Evolutionary conservation across 2,888 invertebrate genomes (phyloP).

Genomic region (Ectemnius cavifrons): DNA sequence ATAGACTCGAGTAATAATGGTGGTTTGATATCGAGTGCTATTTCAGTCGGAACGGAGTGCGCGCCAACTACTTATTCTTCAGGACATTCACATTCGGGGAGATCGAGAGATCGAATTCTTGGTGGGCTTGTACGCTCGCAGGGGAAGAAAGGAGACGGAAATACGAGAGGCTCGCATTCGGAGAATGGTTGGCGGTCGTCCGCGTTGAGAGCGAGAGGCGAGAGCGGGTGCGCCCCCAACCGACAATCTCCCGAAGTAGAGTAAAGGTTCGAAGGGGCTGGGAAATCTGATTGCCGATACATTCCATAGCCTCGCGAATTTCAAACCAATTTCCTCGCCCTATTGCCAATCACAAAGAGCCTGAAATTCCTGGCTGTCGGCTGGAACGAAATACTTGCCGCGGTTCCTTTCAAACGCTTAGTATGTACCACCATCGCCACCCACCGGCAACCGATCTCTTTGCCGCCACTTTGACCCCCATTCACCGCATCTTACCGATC

Average conservation of each 20-base stretch:
- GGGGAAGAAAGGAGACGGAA: constrained; percentile 39
- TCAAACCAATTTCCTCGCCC: constrained; percentile 73
- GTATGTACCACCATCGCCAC: neutral
- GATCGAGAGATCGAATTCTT: neutral
- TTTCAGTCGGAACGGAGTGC: neutral
- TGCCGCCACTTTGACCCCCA: constrained; percentile 38
- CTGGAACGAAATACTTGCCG: constrained; percentile 65
- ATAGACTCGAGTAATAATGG: too few relatives aligned
- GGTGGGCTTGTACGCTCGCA: constrained; percentile 10
- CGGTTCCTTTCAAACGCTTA: constrained; percentile 57
- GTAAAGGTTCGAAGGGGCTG: constrained; percentile 47
- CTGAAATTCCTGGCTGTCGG: constrained; percentile 67
- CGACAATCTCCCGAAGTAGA: constrained; percentile 40
- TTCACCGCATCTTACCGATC: constrained; percentile 49
- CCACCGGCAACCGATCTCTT: constrained; percentile 10
- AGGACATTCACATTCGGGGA: neutral
- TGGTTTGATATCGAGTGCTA: neutral
- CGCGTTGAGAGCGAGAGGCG: neutral
- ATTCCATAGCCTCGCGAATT: constrained; percentile 71
- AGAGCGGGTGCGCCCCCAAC: constrained; percentile 40
- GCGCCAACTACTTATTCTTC: neutral
- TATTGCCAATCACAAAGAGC: constrained; percentile 73
- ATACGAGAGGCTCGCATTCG: constrained; percentile 58
- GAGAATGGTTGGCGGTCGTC: constrained; percentile 55
- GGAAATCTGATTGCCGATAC: constrained; percentile 75